Evolutionary conservation across 2,113 vertebrate genomes (phyloP).

Genomic region (Typhlomys cinereus): DNA sequence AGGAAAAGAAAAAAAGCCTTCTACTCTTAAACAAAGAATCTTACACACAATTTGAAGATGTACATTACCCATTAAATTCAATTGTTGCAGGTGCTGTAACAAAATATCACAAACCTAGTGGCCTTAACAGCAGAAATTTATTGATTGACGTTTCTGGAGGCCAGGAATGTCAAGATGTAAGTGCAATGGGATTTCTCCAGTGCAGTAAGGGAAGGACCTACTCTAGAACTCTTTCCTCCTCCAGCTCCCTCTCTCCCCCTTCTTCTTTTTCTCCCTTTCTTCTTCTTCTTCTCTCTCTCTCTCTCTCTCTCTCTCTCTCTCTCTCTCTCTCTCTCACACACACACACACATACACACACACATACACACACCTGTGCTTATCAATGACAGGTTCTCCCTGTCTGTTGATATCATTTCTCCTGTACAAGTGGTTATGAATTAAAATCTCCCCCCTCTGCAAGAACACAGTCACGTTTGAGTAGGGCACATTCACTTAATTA

Average conservation of each 20-base stretch:
- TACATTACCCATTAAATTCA: neutral
- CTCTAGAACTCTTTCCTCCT: too few relatives aligned
- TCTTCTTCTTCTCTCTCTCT: neutral
- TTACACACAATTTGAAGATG: neutral
- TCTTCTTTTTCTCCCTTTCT: neutral
- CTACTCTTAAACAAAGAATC: neutral
- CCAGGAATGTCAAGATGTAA: neutral
- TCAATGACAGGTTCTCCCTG: neutral
- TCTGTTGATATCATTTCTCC: neutral
- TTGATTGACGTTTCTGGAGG: neutral
- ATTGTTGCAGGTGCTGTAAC: neutral
- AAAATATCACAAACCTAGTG: neutral
- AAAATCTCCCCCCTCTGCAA: neutral
- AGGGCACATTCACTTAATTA: neutral
- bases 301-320: neutral
- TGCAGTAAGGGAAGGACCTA: neutral
- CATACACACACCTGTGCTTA: too few relatives aligned
- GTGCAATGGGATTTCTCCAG: neutral
- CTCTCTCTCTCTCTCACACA: neutral
- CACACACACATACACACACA: too few relatives aligned
- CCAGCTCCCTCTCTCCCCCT: neutral
- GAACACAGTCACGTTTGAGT: neutral
- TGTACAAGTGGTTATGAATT: neutral
- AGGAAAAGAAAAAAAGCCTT: neutral
- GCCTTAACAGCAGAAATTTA: neutral